Percentiles rank a stretch among this genome's conserved stretches.
These are phyloP conservation scores for Arizona elegans DNA, from an alignment of 2,113 vertebrate species.

Conservation along the genomic window DNA sequence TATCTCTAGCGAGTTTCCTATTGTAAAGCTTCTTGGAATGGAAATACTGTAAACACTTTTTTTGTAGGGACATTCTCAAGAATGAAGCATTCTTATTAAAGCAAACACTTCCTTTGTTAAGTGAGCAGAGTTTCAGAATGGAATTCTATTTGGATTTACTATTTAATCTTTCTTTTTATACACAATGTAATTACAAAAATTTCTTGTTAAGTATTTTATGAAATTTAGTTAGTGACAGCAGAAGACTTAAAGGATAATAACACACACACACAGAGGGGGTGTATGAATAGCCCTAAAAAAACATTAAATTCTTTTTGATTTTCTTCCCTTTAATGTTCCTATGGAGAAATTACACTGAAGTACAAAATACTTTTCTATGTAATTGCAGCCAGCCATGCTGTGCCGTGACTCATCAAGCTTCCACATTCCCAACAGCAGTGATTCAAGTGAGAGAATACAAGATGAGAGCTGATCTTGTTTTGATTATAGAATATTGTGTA, in stretches of 20 bases:
- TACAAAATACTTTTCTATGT: neutral
- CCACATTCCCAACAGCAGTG: neutral
- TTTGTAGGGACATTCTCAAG: neutral
- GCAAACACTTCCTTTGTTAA: neutral
- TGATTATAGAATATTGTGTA: neutral
- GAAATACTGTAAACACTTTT: neutral
- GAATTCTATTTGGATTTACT: neutral
- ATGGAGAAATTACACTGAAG: neutral
- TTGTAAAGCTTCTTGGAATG: neutral
- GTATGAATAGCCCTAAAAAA: neutral
- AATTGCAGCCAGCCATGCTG: neutral
- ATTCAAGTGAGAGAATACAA: neutral
- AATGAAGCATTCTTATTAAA: neutral
- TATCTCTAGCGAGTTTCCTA: neutral
- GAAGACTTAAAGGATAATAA: neutral
- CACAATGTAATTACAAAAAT: neutral
- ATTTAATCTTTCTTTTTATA: neutral
- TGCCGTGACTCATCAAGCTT: neutral
- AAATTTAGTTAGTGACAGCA: neutral
- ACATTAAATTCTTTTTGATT: neutral
- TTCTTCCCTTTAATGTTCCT: neutral
- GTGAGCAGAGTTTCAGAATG: neutral
- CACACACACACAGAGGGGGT: neutral
- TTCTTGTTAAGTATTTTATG: neutral
- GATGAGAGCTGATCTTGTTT: neutral